Evolutionary conservation across 2,797 vertebrate genomes (phyloP).

Genomic region (Rhyacichthys aspro): DNA sequence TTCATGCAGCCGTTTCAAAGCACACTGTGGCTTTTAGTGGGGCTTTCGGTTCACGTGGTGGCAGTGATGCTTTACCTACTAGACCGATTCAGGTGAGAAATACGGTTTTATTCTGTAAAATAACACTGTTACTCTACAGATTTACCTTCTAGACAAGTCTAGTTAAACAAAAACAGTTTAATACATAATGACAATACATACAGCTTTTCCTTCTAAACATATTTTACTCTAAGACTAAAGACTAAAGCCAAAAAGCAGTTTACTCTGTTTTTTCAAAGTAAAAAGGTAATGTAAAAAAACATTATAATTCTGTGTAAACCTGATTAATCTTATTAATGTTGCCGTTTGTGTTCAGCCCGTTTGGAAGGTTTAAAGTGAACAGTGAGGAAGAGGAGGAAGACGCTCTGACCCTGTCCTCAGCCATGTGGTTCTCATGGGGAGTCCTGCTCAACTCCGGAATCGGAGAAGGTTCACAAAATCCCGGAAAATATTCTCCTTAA

Average conservation of each 20-base stretch:
- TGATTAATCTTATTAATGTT: background rate
- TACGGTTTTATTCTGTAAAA: background rate
- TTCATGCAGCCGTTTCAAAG: conserved; percentile 99
- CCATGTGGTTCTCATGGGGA: conserved; percentile 99
- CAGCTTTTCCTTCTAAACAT: too few species aligned
- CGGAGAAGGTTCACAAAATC: conserved; percentile 99
- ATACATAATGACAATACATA: too few species aligned
- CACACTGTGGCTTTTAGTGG: conserved; percentile 97
- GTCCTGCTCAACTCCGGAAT: conserved; percentile 98
- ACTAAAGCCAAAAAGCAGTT: too few species aligned
- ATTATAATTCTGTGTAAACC: too few species aligned
- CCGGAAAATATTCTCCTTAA: too few species aligned
- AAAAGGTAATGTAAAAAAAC: too few species aligned
- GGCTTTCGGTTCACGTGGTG: conserved; percentile 98
- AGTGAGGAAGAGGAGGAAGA: conserved; percentile 99
- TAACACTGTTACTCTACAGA: too few species aligned
- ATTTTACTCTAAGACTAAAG: too few species aligned
- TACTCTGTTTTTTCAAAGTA: too few species aligned
- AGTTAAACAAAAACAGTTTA: too few species aligned
- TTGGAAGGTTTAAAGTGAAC: conserved; percentile 99
- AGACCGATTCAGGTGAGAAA: conserved; percentile 96
- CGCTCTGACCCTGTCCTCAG: conserved; percentile 95
- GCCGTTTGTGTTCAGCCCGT: conserved; percentile 85
- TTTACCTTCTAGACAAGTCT: too few species aligned
- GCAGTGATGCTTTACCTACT: conserved; percentile 99